Base-by-base conservation (phyloP, 2,113 vertebrate species). In the Mirounga angustirostris region DNA sequence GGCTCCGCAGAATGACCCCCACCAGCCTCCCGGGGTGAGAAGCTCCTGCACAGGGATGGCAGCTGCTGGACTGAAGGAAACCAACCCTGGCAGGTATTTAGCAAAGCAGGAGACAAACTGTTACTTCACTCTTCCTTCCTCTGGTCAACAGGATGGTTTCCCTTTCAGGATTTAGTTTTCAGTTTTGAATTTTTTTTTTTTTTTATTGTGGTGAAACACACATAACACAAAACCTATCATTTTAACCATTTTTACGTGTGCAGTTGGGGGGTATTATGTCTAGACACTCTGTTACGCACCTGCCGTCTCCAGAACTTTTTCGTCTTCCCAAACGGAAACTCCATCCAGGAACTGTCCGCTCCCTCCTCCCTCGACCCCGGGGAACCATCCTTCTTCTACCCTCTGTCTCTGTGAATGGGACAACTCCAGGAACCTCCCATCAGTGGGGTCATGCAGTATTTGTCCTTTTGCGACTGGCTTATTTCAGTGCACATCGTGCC, bases 171-270 rank as follows among this genome's bases (percentile, higher is more conserved):
- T 89, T 65, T 50, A 26, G 14, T 74, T 94, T 90, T 50, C 65
- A 40, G 16, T 15, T 56, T 91, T 63, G 30, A 11, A 4, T 76
- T 65, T 36, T 14, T 11, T n/a, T 11, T n/a, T 69, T 30, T 71
- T 90, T 94, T 74, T 33, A 74, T 40, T 59, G 40, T 73, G 56
- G 15, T 94, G 69, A 93, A 88, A 91, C 81, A 81, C 12, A 71
- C 8, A 19, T 2, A 50, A 56, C 28, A 54, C 40, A 65, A 71
- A 84, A 65, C n/a, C n/a, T 78, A 50, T 1, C 54, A 54, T 21
- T 67, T 56, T 82, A 78, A 43, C 11, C 76, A 58, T 40, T 65
- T 63, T 30, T 18, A 83, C 76, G 63, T 21, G 13, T 26, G 46
- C 9, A 18, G 10, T 12, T 83, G 18, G 40, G 67, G 3, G 22